Conservation (phyloP, 2,113 vertebrate genomes). For the Typhlomys cinereus region DNA sequence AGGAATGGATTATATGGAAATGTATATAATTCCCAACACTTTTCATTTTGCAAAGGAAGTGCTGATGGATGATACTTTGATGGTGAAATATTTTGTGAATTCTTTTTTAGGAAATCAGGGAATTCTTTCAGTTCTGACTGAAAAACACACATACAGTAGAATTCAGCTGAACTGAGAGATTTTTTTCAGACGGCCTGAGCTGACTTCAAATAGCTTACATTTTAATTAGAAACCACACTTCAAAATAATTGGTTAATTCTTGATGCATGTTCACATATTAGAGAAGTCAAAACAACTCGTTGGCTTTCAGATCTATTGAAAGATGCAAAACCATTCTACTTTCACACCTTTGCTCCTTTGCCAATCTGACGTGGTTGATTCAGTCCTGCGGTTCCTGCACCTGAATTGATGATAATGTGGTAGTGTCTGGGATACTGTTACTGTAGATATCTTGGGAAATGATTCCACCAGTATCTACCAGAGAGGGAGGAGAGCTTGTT, state of each 20-base stretch:
- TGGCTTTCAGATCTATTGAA: background rate
- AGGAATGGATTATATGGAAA: conserved; percentile 16
- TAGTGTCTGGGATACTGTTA: background rate
- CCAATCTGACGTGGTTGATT: background rate
- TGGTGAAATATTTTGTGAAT: background rate
- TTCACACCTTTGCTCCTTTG: background rate
- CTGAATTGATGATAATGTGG: conserved; percentile 30
- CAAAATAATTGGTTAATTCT: background rate
- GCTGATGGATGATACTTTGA: background rate
- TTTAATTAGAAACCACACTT: background rate
- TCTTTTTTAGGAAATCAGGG: background rate
- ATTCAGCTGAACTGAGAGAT: background rate
- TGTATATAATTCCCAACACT: background rate
- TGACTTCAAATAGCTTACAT: background rate
- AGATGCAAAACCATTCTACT: background rate
- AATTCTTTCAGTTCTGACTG: background rate
- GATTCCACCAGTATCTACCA: background rate
- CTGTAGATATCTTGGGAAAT: background rate
- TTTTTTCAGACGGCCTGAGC: background rate
- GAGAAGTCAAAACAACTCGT: background rate
- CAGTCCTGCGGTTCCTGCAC: background rate
- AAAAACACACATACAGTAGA: background rate
- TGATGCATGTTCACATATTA: background rate
- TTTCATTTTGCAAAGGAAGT: background rate
- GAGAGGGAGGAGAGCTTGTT: background rate